Base-by-base conservation (phyloP, 2,888 invertebrate species). In the Apotomis betuletana region DNA sequence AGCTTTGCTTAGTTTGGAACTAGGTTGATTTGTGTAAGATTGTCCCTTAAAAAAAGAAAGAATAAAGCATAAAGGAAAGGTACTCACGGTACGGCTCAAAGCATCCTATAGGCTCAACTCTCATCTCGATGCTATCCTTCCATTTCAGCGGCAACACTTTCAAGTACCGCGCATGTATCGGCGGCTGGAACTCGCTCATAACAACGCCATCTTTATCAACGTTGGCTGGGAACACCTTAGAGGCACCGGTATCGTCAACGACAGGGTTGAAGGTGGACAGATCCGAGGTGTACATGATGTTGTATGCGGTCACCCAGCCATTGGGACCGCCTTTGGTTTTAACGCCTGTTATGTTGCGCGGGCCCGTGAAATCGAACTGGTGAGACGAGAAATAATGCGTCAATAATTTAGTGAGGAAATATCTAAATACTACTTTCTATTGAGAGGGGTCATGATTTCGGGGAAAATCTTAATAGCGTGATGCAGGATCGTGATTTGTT, bases 81-180 rank as follows among this genome's bases (percentile, higher is more conserved):
- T 38, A 89, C 91, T 90, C 64, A 92, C 91, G 88, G 52, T 97
- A 97, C 2, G 96, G 95, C 77, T 95, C 89, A 78, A 94, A 97
- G 83, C 98, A 98, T 5, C 98, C 98, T 12, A 96, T 90, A 0
- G 97, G 94, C 80, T 98, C 97, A 0, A 96, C 87, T 72, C 96
- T 94, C 86, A 98, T 91, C 77, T 96, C 96, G 51, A 97, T 96
- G 74, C 94, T 94, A 4, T 95, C 90, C 55, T 95, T 94, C 97
- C 97, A 98, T 67, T 95, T 95, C 0, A 93, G 82, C 0, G 98
- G 98, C 67, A 95, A 85, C 54, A 98, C 84, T 81, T 96, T 96
- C 1, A 98, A 76, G 80, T 95, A 96, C 75, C 95, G 94, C 0
- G 97, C 95, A 76, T 95, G 94, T 59, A 98, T 93, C 0, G 97